phyloP scores from a whole-genome alignment of 2,113 vertebrate species.

The Barnardius zonarius region DNA sequence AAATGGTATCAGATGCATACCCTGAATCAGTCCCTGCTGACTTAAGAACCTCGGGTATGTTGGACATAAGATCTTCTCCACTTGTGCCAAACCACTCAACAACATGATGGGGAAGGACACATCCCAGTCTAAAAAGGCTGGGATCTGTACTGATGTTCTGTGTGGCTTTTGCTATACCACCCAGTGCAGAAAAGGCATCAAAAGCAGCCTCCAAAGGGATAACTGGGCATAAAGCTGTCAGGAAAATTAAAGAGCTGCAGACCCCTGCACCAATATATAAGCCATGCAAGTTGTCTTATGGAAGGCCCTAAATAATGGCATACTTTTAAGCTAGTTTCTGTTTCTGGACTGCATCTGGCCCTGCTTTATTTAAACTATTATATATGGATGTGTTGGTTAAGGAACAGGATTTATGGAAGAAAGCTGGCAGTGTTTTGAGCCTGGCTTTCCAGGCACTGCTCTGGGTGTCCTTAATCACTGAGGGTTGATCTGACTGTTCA shows the following conservation, averaged over 20 bases:
- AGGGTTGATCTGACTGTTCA: not conserved
- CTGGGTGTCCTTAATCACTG: slow-evolving; percentile 42
- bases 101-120: not conserved
- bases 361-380: slow-evolving; percentile 47
- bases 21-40: not conserved
- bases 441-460: slow-evolving; percentile 35
- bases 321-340: slow-evolving; percentile 19
- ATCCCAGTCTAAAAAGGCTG: not conserved
- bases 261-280: slow-evolving; percentile 11
- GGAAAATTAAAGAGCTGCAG: slow-evolving; percentile 37
- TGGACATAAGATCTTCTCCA: not conserved
- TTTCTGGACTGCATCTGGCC: slow-evolving; percentile 43
- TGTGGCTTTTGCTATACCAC: not conserved
- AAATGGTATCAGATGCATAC: not conserved
- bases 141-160: not conserved
- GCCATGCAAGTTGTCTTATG: not conserved
- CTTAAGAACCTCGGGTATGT: not conserved
- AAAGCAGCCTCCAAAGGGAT: not conserved
- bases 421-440: slow-evolving; percentile 28
- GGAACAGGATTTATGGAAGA: slow-evolving; percentile 46
- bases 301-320: slow-evolving; percentile 22
- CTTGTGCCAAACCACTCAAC: not conserved
- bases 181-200: not conserved
- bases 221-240: slow-evolving; percentile 46
- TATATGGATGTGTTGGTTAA: slow-evolving; percentile 52